A percentile compares a stretch with the other conserved stretches of the same genome.
Evolutionary conservation across 2,888 invertebrate genomes (phyloP).

Genomic region (Thera britannica): DNA sequence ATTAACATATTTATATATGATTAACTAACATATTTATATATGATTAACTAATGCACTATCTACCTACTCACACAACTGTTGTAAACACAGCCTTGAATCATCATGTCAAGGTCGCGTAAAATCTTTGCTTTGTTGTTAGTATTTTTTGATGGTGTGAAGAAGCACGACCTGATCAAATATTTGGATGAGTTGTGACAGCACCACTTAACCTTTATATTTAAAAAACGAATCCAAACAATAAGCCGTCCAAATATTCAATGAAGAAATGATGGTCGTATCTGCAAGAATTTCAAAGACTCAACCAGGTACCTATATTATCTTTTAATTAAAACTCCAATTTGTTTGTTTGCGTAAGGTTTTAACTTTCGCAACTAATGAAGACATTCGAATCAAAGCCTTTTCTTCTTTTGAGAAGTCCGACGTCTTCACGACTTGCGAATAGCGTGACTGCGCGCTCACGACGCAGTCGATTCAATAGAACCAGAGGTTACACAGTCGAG

Average conservation of each 20-base stretch:
- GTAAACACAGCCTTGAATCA: slow-evolving; percentile 57
- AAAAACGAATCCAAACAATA: slow-evolving; percentile 5
- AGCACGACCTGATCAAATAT: slow-evolving; percentile 38
- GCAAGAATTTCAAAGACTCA: slow-evolving; percentile 4
- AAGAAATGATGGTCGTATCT: slow-evolving; percentile 8
- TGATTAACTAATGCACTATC: slow-evolving; percentile 33
- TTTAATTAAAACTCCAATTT: slow-evolving; percentile 19
- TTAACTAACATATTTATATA: slow-evolving; percentile 46
- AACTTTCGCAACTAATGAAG: slow-evolving; percentile 29
- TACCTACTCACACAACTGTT: slow-evolving; percentile 40
- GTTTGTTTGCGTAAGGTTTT: slow-evolving; percentile 20
- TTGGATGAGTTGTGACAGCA: slow-evolving; percentile 34
- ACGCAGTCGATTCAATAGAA: slow-evolving; percentile 51
- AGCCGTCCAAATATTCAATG: slow-evolving; percentile 13
- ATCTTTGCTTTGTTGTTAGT: slow-evolving; percentile 46
- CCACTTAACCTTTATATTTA: slow-evolving; percentile 20
- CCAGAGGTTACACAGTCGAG: slow-evolving; percentile 50
- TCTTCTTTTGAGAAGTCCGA: slow-evolving; percentile 27
- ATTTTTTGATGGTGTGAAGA: slow-evolving; percentile 42
- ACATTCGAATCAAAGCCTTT: slow-evolving; percentile 28
- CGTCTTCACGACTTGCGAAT: slow-evolving; percentile 37
- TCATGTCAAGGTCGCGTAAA: slow-evolving; percentile 65
- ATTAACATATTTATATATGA: slow-evolving; percentile 46
- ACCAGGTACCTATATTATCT: slow-evolving; percentile 8
- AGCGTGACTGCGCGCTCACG: slow-evolving; percentile 42